Conservation (phyloP, 2,888 invertebrate species). For the Lepidochitona cinerea region DNA sequence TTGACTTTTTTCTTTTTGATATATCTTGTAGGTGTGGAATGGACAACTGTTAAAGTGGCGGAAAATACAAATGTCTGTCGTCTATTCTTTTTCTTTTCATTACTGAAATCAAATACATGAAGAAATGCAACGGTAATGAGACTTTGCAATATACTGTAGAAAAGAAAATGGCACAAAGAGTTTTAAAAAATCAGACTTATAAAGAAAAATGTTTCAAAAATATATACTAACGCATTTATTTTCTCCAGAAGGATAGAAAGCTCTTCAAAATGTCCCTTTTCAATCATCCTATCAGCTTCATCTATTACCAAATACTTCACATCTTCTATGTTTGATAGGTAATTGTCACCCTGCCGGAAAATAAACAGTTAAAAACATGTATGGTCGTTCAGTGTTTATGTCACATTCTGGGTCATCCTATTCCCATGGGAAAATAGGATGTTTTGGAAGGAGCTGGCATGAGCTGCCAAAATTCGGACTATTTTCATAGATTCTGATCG, state of each 20-base stretch:
- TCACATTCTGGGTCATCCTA: no score
- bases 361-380: no score
- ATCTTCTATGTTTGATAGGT: conserved; percentile 58
- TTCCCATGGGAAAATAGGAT: no score
- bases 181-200: not conserved
- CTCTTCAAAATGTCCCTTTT: conserved; percentile 96
- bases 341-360: conserved; percentile 73
- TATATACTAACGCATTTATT: conserved; percentile 79
- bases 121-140: no score
- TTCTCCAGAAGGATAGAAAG: conserved; percentile 84
- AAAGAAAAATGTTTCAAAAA: not conserved
- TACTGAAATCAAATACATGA: no score
- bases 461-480: no score
- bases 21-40: conserved; percentile 79
- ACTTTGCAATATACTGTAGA: no score
- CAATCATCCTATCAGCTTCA: conserved; percentile 98
- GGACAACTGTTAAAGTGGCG: conserved; percentile 93
- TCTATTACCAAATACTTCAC: conserved; percentile 87
- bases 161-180: no score
- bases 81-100: conserved; percentile 15
- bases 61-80: conserved; percentile 98
- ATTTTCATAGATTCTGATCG: no score
- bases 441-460: no score
- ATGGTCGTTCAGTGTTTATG: no score
- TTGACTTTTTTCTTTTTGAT: conserved; percentile 59